Evolutionary conservation across 2,888 invertebrate genomes (phyloP).

Genomic region (Bombylius major): DNA sequence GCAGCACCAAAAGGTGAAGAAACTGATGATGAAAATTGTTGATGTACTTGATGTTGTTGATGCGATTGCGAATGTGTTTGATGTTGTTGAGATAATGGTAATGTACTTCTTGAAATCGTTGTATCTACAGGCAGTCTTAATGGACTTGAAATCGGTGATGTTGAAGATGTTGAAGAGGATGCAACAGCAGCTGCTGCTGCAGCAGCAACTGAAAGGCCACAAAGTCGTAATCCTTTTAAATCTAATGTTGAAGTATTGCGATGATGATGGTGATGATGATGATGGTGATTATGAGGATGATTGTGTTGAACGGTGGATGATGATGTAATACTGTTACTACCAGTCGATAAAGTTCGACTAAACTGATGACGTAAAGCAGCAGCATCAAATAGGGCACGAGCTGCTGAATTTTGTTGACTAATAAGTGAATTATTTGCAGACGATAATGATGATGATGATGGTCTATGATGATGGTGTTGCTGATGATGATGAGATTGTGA

Average conservation of each 20-base stretch:
- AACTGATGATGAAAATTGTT: conserved; percentile 12
- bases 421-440: conserved; percentile 4
- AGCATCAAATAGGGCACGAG: conserved; percentile 11
- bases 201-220: conserved; percentile 16
- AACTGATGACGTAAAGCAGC: conserved; percentile 11
- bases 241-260: conserved; percentile 17
- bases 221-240: conserved; percentile 17
- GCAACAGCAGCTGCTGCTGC: conserved; percentile 12
- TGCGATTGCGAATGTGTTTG: conserved; percentile 8
- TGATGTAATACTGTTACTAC: conserved; percentile 10
- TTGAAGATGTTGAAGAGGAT: conserved; percentile 18
- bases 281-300: conserved; percentile 9
- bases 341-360: conserved; percentile 8
- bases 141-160: conserved; percentile 19
- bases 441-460: background rate
- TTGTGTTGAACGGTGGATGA: conserved; percentile 8
- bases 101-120: conserved; percentile 21
- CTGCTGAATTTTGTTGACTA: conserved; percentile 3
- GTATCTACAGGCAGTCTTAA: conserved; percentile 20
- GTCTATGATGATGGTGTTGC: conserved; percentile 8
- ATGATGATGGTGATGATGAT: conserved; percentile 12
- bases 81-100: conserved; percentile 11
- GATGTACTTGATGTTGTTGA: conserved; percentile 10
- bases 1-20: conserved; percentile 8
- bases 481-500: conserved; percentile 6